Conservation (phyloP, 2,888 invertebrate species). For the Spodoptera exigua region DNA sequence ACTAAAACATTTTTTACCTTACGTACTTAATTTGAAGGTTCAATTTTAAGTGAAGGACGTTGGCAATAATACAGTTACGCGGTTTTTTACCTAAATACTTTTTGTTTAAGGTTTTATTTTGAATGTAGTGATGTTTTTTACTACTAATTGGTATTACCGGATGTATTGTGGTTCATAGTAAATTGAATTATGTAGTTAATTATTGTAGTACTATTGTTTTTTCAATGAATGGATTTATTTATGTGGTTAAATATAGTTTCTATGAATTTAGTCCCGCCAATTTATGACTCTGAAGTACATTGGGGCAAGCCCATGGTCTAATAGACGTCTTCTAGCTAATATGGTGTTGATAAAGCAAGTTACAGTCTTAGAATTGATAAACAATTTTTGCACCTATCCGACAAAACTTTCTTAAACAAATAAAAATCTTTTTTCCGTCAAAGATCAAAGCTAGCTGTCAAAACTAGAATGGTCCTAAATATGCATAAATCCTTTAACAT, state of each 20-base stretch:
- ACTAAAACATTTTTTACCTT: neutral
- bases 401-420: too few species aligned
- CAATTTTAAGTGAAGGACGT: neutral
- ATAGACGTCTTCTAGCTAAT: too few species aligned
- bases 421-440: too few species aligned
- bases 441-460: too few species aligned
- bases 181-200: slow-evolving; percentile 3
- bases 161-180: neutral
- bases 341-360: too few species aligned
- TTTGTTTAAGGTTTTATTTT: neutral
- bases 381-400: too few species aligned
- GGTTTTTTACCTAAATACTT: slow-evolving; percentile 12
- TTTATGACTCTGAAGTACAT: too few species aligned
- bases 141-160: neutral
- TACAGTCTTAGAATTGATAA: too few species aligned
- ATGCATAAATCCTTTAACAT: too few species aligned
- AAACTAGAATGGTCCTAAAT: too few species aligned
- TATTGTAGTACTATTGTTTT: slow-evolving; percentile 2
- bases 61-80: neutral
- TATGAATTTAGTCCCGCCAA: neutral
- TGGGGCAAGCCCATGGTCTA: too few species aligned
- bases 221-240: slow-evolving; percentile 11
- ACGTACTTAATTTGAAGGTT: accelerated
- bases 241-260: neutral
- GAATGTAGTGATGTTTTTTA: neutral